A percentile compares a stretch with the other conserved stretches of the same genome.
These are phyloP conservation scores for Malthinus seriepunctatus DNA, from an alignment of 2,888 invertebrate genomes.

Conservation along the genomic window DNA sequence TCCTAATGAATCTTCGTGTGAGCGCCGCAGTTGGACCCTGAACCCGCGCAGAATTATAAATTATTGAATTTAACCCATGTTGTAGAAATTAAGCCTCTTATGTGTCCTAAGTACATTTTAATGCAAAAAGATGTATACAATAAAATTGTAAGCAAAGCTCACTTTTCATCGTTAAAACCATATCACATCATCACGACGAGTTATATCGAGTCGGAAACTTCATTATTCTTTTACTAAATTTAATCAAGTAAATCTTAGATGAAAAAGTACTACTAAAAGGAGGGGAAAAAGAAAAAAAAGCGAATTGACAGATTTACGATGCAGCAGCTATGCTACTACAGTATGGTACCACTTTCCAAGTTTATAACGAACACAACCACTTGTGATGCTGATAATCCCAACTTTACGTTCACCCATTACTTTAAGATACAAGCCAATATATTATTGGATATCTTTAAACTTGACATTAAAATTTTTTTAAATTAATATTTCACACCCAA, in stretches of 20 bases:
- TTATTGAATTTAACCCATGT: slow-evolving; percentile 26
- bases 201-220: slow-evolving; percentile 11
- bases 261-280: slow-evolving; percentile 14
- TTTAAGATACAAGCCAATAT: slow-evolving; percentile 16
- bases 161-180: slow-evolving; percentile 2
- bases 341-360: slow-evolving; percentile 27
- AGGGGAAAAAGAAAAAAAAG: no score
- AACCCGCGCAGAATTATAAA: slow-evolving; percentile 40
- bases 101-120: slow-evolving; percentile 24
- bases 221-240: slow-evolving; percentile 24
- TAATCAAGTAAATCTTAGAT: slow-evolving; percentile 28
- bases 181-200: background rate
- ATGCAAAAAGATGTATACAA: slow-evolving; percentile 10
- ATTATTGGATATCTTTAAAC: background rate
- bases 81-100: slow-evolving; percentile 25
- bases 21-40: slow-evolving; percentile 35
- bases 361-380: slow-evolving; percentile 29
- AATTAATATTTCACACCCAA: no score
- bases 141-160: slow-evolving; percentile 8
- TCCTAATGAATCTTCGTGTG: slow-evolving; percentile 46
- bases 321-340: slow-evolving; percentile 15
- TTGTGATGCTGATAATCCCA: slow-evolving; percentile 22
- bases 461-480: background rate
- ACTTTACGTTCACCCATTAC: slow-evolving; percentile 22
- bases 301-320: slow-evolving; percentile 26